These are phyloP conservation scores for Erebia ligea DNA, from an alignment of 2,888 invertebrate species.

Conservation along the genomic window DNA sequence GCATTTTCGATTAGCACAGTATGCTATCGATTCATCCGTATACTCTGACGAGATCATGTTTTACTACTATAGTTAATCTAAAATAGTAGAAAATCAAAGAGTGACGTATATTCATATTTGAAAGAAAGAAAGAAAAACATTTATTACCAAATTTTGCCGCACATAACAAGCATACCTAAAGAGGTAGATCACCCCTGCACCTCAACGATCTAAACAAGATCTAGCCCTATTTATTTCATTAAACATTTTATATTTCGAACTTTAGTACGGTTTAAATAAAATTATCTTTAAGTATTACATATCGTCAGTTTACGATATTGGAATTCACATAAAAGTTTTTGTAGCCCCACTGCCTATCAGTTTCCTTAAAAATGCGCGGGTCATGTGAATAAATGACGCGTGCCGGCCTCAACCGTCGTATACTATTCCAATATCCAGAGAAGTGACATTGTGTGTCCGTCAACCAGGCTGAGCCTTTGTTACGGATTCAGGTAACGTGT, in stretches of 20 bases:
- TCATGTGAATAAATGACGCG: conserved; percentile 22
- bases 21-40: too few species aligned
- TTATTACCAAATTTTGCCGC: too few species aligned
- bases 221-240: too few species aligned
- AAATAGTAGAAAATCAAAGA: too few species aligned
- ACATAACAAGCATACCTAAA: too few species aligned
- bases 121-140: too few species aligned
- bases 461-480: conserved; percentile 48
- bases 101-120: too few species aligned
- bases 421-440: conserved; percentile 17
- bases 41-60: too few species aligned
- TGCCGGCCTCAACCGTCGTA: not conserved
- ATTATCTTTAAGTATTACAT: conserved; percentile 1
- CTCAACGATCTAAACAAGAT: too few species aligned
- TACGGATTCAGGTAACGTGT: conserved; percentile 63
- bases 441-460: conserved; percentile 27
- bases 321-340: not conserved
- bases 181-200: too few species aligned
- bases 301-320: conserved; percentile 15
- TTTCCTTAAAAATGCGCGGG: conserved; percentile 16
- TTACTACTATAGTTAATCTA: too few species aligned
- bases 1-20: too few species aligned
- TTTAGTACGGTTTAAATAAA: not conserved
- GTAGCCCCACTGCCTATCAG: conserved; percentile 11
- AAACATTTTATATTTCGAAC: not conserved